Evolutionary conservation across 2,888 invertebrate species (phyloP), one percentile per base, ranked within the genome.

Genomic region (Troides oblongomaculatus): DNA sequence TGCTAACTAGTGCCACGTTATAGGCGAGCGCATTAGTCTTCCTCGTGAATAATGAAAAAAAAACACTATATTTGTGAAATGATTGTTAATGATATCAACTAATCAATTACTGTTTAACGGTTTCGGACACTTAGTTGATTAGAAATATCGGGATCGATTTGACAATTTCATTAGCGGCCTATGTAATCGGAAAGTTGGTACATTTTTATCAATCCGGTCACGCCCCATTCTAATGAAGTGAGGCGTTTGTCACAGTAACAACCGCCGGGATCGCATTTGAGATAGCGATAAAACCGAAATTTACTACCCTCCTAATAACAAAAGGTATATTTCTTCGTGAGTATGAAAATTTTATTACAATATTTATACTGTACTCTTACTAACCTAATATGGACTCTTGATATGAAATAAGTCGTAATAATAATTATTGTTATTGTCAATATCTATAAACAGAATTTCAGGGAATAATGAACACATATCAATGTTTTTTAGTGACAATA

Each of bases 231-330:
- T 88, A 90, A 89, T 89, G 86, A 88, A 90, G 85, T 85, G 86
- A 84, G 83, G 81, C 84, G 82, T 88, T 88, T 89, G 89, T 90
- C 89, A 88, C 87, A 69, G 85, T 84, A 84, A 86, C 84, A 82
- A 82, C 80, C 81, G 81, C 77, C 73, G 77, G 82, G 84, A 84
- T 85, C 84, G 84, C 84, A 84, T 87, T 87, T 80, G 83, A 84
- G 86, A 88, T 88, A 86, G 83, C 84, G 88, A 89, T 89, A 89
- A 85, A 87, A 84, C 81, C 81, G 75, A 82, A 86, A 89, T 89
- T 89, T 89, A 89, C 81, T 81, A 81, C 81, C 77, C 77, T 76
- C 83, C 81, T 84, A 84, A 85, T 71, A 69, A 70, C 58, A 68
- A 69, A 23, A 69, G 66, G 64, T 72, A 72, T 62, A 63, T 63